Evolutionary conservation across 1,140 invertebrate species (phyloP).

Genomic region (Venturia canescens): DNA sequence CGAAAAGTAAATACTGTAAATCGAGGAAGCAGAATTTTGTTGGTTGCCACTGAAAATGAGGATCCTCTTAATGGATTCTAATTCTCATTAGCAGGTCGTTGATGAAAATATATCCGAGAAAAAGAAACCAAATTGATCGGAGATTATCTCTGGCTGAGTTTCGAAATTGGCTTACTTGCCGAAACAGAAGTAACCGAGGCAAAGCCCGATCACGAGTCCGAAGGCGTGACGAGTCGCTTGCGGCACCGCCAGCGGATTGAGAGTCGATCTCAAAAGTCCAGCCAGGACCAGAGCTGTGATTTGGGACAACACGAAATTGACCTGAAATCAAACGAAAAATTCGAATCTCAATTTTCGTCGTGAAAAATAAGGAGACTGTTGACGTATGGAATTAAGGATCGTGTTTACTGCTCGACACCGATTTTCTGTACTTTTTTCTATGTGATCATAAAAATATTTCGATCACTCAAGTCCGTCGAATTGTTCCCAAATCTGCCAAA

Average conservation of each 20-base stretch:
- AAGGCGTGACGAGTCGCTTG: slow-evolving; percentile 84
- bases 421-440: no score
- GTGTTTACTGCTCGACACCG: no score
- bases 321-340: slow-evolving; percentile 77
- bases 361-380: neutral
- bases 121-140: neutral
- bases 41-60: no score
- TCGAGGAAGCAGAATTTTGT: neutral
- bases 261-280: slow-evolving; percentile 83
- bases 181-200: slow-evolving; percentile 92
- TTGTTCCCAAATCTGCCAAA: no score
- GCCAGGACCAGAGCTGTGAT: slow-evolving; percentile 86
- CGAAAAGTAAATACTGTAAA: slow-evolving; percentile 42
- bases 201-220: slow-evolving; percentile 85
- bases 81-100: no score
- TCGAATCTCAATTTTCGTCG: no score
- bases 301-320: slow-evolving; percentile 91
- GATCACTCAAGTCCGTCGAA: no score
- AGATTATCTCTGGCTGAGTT: slow-evolving; percentile 25
- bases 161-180: slow-evolving; percentile 82
- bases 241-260: slow-evolving; percentile 82
- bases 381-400: no score
- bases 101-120: no score
- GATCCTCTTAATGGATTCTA: no score
- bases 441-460: no score